phyloP scores from a whole-genome alignment of 2,888 invertebrate species.

The Apamea anceps region DNA sequence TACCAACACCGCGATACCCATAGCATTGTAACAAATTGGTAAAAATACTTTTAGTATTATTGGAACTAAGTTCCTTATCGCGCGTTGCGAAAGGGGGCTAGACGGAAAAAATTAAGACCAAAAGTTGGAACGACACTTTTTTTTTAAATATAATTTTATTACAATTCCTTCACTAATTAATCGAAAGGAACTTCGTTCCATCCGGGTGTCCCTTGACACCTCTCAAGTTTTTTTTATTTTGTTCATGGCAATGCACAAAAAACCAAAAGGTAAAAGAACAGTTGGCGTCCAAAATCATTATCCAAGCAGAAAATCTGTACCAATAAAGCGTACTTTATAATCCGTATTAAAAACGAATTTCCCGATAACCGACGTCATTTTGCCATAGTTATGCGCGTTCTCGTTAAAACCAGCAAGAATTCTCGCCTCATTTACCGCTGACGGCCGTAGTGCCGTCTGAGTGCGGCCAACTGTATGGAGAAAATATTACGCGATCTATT shows the following conservation, averaged over 20 bases:
- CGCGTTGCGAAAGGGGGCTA: no score
- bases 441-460: constrained; percentile 44
- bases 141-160: no score
- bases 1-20: background rate
- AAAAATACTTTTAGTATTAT: background rate
- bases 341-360: constrained; percentile 58
- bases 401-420: constrained; percentile 68
- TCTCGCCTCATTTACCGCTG: constrained; percentile 63
- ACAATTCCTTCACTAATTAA: no score
- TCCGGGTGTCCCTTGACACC: no score
- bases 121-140: no score
- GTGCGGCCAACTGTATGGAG: constrained; percentile 57
- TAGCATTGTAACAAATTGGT: background rate
- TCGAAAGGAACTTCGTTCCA: no score
- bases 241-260: background rate
- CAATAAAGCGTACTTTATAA: constrained; percentile 43
- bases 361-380: constrained; percentile 60
- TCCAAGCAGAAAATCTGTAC: constrained; percentile 26
- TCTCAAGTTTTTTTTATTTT: no score
- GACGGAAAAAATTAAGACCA: no score
- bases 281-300: constrained; percentile 12
- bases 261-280: background rate
- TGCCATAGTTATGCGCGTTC: constrained; percentile 62
- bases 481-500: constrained; percentile 65
- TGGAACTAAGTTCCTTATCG: no score